Percentiles rank a stretch among this genome's conserved stretches.
These are phyloP conservation scores for Clunio marinus DNA, from an alignment of 2,888 invertebrate species.

Conservation along the genomic window DNA sequence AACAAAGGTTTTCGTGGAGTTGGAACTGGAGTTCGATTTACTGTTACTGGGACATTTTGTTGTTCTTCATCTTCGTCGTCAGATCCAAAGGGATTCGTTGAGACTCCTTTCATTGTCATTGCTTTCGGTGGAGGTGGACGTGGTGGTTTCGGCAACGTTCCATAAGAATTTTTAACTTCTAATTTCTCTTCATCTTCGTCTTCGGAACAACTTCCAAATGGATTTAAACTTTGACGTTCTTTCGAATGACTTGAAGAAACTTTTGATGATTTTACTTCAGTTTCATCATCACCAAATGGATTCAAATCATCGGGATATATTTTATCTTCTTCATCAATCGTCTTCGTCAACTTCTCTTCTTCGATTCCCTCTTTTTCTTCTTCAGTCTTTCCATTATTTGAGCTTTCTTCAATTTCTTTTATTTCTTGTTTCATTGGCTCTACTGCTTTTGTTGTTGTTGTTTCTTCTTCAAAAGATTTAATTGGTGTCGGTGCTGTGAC, in stretches of 20 bases:
- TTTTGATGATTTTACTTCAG: conserved; percentile 40
- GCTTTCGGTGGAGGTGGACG: conserved; percentile 51
- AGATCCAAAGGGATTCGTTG: conserved; percentile 69
- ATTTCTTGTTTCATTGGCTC: background rate
- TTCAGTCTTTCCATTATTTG: conserved; percentile 8
- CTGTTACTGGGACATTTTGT: conserved; percentile 49
- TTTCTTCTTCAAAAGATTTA: too few species aligned
- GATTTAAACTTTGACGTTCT: conserved; percentile 54
- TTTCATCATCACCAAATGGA: conserved; percentile 70
- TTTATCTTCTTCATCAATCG: conserved; percentile 22
- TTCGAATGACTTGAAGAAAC: too few species aligned
- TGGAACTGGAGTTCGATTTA: conserved; percentile 47
- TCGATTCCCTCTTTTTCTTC: conserved; percentile 23
- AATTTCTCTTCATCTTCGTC: conserved; percentile 53
- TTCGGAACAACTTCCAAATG: conserved; percentile 64
- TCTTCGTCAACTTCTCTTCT: conserved; percentile 30
- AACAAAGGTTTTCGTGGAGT: conserved; percentile 46
- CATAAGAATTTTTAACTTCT: conserved; percentile 37
- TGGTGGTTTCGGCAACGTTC: conserved; percentile 45
- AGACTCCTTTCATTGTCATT: conserved; percentile 48
- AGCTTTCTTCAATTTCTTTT: background rate
- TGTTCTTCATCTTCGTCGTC: conserved; percentile 58
- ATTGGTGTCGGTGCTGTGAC: background rate
- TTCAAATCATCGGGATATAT: conserved; percentile 53
- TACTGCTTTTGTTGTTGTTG: too few species aligned